Conservation (phyloP, 2,888 invertebrate genomes). For the Nemotelus pantherinus region DNA sequence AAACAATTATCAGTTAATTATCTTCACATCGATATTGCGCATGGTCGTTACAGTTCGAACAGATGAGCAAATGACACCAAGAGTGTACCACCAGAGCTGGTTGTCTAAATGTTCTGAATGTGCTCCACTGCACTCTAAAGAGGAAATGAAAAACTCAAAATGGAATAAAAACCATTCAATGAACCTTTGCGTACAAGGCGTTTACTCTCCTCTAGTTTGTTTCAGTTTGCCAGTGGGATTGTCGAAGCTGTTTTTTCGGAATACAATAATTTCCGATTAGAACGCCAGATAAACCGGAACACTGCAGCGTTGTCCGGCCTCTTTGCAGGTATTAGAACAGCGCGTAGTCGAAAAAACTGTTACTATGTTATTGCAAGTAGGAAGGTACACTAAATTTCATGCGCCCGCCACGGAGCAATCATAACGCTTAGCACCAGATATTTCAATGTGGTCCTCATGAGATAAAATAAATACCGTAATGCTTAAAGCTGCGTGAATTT, state of each 20-base stretch:
- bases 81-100: too few relatives aligned
- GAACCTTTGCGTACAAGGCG: background rate
- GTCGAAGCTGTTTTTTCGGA: background rate
- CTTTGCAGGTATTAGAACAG: background rate
- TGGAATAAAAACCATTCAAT: conserved; percentile 30
- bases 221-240: background rate
- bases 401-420: too few relatives aligned
- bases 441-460: too few relatives aligned
- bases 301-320: conserved; percentile 2
- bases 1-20: too few relatives aligned
- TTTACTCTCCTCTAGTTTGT: background rate
- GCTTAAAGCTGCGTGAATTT: too few relatives aligned
- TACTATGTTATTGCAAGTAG: too few relatives aligned
- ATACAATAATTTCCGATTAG: conserved; percentile 12
- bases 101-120: background rate
- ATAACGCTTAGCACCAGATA: too few relatives aligned
- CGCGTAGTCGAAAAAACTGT: background rate
- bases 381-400: too few relatives aligned
- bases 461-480: too few relatives aligned
- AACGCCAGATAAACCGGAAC: conserved; percentile 15
- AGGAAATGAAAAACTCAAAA: conserved; percentile 37
- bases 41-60: too few relatives aligned
- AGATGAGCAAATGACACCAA: too few relatives aligned
- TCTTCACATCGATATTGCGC: too few relatives aligned
- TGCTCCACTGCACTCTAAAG: background rate